A percentile compares a stretch with the other conserved stretches of the same genome.
Evolutionary conservation across 2,113 vertebrate species (phyloP).

Genomic region (Tachuris rubrigastra): DNA sequence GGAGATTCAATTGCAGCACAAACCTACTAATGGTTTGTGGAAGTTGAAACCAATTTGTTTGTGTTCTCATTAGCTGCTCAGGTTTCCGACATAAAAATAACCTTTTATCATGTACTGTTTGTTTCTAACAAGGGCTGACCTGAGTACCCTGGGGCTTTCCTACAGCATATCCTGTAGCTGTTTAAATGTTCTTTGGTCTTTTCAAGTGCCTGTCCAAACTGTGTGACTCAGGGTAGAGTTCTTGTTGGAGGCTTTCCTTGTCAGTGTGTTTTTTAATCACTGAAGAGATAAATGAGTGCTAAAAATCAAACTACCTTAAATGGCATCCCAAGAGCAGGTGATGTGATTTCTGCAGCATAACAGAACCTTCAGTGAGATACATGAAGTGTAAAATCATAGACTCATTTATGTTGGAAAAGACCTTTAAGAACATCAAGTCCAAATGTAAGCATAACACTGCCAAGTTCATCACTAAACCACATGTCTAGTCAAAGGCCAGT

Average conservation of each 20-base stretch:
- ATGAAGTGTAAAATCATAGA: not conserved
- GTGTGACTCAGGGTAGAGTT: slow-evolving; percentile 2
- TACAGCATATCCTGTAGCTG: slow-evolving; percentile 24
- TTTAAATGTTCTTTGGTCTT: not conserved
- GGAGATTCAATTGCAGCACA: not conserved
- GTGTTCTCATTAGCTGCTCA: not conserved
- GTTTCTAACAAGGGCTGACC: not conserved
- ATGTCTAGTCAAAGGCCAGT: not conserved
- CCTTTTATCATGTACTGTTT: not conserved
- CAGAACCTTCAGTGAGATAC: not conserved
- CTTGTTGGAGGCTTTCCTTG: slow-evolving; percentile 21
- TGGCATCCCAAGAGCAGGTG: not conserved
- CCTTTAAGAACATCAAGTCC: not conserved
- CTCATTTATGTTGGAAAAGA: not conserved
- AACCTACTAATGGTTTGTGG: not conserved
- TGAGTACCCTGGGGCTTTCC: not conserved
- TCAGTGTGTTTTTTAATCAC: slow-evolving; percentile 44
- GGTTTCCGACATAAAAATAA: not conserved
- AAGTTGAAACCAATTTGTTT: not conserved
- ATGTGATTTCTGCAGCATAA: not conserved
- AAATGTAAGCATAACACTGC: not conserved
- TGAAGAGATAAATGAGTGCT: not conserved
- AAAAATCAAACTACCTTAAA: not conserved
- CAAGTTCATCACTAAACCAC: not conserved
- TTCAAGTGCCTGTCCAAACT: not conserved